These are phyloP conservation scores for Gyps fulvus DNA, from an alignment of 2,113 vertebrate genomes.

Conservation along the genomic window DNA sequence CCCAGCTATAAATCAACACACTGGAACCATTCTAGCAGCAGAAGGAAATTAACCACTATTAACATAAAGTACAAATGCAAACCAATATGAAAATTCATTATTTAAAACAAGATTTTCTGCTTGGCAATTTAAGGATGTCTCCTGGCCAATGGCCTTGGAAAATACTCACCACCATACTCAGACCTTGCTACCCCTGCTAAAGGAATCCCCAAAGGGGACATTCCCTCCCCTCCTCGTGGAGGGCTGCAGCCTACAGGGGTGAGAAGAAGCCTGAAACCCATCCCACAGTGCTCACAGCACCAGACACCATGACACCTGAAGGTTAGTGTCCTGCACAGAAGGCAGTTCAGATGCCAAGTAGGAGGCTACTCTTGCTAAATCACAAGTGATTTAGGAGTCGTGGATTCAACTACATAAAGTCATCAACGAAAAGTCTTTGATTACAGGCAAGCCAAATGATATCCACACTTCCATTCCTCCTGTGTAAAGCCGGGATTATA, in stretches of 20 bases:
- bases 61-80: neutral
- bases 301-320: neutral
- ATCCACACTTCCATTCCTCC: neutral
- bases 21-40: neutral
- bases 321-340: neutral
- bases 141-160: neutral
- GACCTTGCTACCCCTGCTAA: neutral
- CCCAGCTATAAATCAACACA: neutral
- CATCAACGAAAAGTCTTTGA: neutral
- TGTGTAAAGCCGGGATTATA: neutral
- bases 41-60: neutral
- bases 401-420: neutral
- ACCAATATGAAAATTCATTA: neutral
- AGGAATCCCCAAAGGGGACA: neutral
- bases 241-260: neutral
- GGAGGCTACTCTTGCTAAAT: neutral
- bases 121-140: neutral
- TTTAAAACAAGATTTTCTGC: neutral
- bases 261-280: neutral
- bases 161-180: neutral
- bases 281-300: neutral
- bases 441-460: neutral
- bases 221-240: neutral
- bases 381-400: neutral
- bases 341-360: neutral